Evolutionary conservation across 2,888 invertebrate genomes (phyloP).

Genomic region (Machimus rusticus): DNA sequence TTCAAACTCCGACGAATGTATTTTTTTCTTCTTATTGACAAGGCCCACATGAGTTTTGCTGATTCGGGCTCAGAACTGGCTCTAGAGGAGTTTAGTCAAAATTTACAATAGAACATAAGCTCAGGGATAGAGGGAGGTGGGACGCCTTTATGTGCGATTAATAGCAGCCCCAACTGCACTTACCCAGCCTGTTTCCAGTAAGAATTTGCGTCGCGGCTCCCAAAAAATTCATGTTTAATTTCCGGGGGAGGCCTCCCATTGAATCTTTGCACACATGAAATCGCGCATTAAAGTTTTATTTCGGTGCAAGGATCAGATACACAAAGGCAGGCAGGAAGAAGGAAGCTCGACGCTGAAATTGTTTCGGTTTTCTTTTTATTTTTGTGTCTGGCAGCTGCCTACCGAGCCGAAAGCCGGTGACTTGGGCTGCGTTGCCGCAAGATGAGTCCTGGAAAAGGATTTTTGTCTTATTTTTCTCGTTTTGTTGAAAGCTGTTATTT

Average conservation of each 20-base stretch:
- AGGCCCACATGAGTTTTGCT: neutral
- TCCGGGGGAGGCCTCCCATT: slow-evolving; percentile 3
- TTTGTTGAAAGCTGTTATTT: neutral
- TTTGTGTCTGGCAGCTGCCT: slow-evolving; percentile 32
- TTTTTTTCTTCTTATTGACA: neutral
- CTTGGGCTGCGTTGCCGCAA: slow-evolving; percentile 8
- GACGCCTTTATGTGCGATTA: neutral
- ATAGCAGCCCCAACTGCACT: neutral
- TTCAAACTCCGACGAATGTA: neutral
- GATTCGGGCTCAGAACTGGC: neutral
- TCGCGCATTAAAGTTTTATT: slow-evolving; percentile 38
- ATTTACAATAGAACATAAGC: neutral
- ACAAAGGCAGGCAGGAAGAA: slow-evolving; percentile 25
- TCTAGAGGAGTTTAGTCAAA: neutral
- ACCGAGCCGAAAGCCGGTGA: neutral
- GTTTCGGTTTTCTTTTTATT: neutral
- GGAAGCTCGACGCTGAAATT: slow-evolving; percentile 26
- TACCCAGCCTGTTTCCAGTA: neutral
- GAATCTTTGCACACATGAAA: slow-evolving; percentile 33
- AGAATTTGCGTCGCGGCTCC: neutral
- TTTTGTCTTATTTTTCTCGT: neutral
- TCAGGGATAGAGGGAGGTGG: neutral
- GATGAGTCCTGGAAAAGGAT: slow-evolving; percentile 1
- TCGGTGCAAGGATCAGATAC: slow-evolving; percentile 14
- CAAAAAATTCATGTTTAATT: slow-evolving; percentile 19